A percentile compares a stretch with the other conserved stretches of the same genome.
These are phyloP conservation scores for Montipora capricornis DNA, from an alignment of 64 coral and sea anemone genomes.

Conservation along the genomic window DNA sequence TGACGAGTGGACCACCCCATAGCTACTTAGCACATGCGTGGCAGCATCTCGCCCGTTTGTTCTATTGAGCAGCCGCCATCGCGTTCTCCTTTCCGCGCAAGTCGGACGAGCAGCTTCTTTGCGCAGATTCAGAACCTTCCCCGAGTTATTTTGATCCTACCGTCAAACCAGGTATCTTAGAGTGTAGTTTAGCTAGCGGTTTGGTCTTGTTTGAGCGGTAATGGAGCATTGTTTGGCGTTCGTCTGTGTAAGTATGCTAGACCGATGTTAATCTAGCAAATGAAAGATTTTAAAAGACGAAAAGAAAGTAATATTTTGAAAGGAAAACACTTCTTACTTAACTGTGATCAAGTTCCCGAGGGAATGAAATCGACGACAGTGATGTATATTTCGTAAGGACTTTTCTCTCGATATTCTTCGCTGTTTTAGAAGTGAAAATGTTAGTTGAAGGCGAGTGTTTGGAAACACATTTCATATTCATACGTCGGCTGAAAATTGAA, in stretches of 20 bases:
- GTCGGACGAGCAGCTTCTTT: conserved; percentile 97
- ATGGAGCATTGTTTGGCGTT: conserved; percentile 71
- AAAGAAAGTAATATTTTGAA: conserved; percentile 61
- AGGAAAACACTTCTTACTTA: conserved; percentile 2
- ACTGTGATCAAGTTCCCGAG: not conserved
- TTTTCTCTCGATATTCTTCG: not conserved
- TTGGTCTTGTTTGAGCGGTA: conserved; percentile 74
- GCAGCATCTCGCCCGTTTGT: conserved; percentile 62
- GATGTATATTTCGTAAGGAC: not conserved
- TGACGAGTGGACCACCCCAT: conserved; percentile 1
- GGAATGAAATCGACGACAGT: not conserved
- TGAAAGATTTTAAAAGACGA: conserved; percentile 47
- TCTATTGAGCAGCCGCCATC: conserved; percentile 99
- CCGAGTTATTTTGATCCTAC: conserved; percentile 88
- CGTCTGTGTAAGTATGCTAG: conserved; percentile 82
- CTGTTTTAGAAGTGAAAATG: not conserved
- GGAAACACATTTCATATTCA: conserved; percentile 41
- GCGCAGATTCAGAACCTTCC: conserved; percentile 99
- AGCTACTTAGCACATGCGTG: conserved; percentile 93
- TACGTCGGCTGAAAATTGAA: conserved; percentile 51
- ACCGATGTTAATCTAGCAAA: conserved; percentile 31
- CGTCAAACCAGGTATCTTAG: conserved; percentile 95
- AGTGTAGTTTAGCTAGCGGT: conserved; percentile 78
- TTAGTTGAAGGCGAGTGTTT: not conserved
- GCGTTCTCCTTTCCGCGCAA: conserved; percentile 89